Evolutionary conservation across 2,113 vertebrate genomes (phyloP).

Genomic region (Pelmatolapia mariae): DNA sequence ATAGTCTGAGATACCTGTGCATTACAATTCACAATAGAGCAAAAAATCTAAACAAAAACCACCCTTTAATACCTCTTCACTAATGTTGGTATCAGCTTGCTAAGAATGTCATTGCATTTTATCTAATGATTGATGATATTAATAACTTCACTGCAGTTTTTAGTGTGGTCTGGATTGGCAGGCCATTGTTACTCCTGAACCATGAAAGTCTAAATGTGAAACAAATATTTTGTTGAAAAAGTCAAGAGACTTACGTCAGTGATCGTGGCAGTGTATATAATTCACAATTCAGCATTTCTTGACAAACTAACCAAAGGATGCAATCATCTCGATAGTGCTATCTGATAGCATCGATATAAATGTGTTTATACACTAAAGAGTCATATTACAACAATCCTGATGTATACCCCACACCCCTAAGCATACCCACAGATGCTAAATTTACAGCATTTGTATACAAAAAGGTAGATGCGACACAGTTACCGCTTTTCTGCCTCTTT

Average conservation of each 20-base stretch:
- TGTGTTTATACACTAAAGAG: neutral
- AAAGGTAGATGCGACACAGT: neutral
- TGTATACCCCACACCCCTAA: neutral
- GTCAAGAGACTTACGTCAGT: neutral
- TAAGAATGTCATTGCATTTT: neutral
- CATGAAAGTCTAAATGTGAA: neutral
- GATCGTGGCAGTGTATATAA: neutral
- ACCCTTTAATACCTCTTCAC: neutral
- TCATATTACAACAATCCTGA: neutral
- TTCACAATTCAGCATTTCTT: neutral
- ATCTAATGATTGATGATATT: neutral
- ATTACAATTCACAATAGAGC: neutral
- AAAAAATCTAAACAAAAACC: neutral
- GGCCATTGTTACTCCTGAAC: neutral
- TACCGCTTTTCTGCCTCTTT: fast-evolving
- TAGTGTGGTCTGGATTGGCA: neutral
- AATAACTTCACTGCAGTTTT: neutral
- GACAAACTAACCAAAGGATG: neutral
- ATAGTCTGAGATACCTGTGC: neutral
- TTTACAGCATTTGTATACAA: neutral
- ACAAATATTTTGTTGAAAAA: neutral
- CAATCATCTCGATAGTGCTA: fast-evolving
- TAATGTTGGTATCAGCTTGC: neutral
- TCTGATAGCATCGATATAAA: neutral
- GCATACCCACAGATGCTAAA: fast-evolving